These are phyloP conservation scores for Corvus moneduloides DNA, from an alignment of 2,113 vertebrate genomes.

Conservation along the genomic window DNA sequence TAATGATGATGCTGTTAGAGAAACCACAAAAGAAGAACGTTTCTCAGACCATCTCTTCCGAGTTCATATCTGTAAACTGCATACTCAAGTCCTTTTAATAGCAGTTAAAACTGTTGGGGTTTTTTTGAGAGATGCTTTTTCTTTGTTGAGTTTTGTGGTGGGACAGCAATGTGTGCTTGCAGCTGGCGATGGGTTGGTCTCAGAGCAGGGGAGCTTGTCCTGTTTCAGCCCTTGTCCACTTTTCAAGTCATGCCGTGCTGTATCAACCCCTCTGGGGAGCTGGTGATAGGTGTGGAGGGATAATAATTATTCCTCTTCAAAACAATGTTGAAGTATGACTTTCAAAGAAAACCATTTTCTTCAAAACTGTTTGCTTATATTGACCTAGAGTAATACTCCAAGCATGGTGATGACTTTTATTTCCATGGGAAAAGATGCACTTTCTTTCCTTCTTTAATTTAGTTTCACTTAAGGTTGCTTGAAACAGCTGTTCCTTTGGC, in stretches of 20 bases:
- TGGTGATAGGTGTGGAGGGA: background rate
- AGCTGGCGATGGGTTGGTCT: background rate
- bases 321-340: background rate
- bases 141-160: background rate
- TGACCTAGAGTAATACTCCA: background rate
- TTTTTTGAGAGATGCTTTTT: background rate
- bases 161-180: background rate
- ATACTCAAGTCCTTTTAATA: background rate
- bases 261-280: background rate
- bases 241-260: background rate
- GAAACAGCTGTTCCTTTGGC: background rate
- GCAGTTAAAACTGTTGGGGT: background rate
- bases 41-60: background rate
- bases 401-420: background rate
- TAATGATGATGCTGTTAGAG: background rate
- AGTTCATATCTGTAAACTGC: background rate
- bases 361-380: background rate
- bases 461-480: background rate
- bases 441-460: background rate
- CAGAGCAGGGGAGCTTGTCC: background rate
- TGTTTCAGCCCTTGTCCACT: background rate
- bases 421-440: background rate
- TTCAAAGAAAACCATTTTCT: background rate
- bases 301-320: background rate
- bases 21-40: slow-evolving; percentile 2